Percentiles rank a stretch among this genome's conserved stretches.
phyloP scores from a whole-genome alignment of 1,140 invertebrate species.

The Panagrolaimus sp. region DNA sequence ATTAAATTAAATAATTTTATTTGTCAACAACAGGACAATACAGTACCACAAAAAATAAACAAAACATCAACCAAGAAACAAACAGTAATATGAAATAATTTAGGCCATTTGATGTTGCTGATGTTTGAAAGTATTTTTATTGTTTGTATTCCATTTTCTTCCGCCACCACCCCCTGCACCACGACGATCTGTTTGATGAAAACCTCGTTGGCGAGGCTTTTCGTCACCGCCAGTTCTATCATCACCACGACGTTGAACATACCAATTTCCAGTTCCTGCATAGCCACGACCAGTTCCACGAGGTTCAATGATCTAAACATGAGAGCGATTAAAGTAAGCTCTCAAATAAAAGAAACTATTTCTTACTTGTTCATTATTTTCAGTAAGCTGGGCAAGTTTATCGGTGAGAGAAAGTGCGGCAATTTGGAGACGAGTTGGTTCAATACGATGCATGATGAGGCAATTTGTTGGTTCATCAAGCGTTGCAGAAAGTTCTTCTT shows the following conservation, averaged over 20 bases:
- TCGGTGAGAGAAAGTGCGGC: conserved; percentile 89
- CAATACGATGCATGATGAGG: conserved; percentile 95
- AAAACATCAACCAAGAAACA: no score
- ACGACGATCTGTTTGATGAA: not conserved
- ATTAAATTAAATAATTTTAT: no score
- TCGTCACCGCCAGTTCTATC: conserved; percentile 43
- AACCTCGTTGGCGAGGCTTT: conserved; percentile 23
- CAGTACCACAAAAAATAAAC: no score
- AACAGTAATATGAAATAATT: no score
- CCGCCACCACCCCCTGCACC: not conserved
- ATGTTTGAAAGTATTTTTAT: not conserved
- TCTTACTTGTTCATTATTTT: conserved; percentile 84
- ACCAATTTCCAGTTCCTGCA: conserved; percentile 37
- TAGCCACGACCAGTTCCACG: conserved; percentile 41
- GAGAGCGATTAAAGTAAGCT: not conserved
- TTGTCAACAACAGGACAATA: no score
- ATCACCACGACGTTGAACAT: conserved; percentile 24
- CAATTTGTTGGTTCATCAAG: conserved; percentile 94
- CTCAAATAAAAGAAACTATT: conserved; percentile 28
- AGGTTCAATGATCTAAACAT: conserved; percentile 48
- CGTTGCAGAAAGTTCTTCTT: conserved; percentile 84
- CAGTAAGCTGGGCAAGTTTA: conserved; percentile 84
- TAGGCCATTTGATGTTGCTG: no score
- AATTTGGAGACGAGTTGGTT: conserved; percentile 90
- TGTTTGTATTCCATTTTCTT: conserved; percentile 1